Evolutionary conservation across 2,888 invertebrate species (phyloP).

Genomic region (Xanthia icteritia): DNA sequence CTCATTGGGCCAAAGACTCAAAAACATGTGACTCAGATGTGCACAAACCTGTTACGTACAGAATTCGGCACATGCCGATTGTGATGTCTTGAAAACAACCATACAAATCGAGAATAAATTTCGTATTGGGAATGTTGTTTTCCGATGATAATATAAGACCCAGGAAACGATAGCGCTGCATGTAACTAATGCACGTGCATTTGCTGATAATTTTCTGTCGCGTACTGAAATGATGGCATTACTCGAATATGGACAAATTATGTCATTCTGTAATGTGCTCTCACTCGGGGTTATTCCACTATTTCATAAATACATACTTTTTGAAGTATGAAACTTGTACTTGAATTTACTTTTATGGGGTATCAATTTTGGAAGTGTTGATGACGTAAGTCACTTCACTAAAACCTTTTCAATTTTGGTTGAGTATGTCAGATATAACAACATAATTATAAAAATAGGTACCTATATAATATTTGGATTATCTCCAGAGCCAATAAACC

Average conservation of each 20-base stretch:
- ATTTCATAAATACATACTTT: neutral
- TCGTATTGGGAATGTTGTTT: constrained; percentile 15
- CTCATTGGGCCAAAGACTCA: constrained; percentile 9
- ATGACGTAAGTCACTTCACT: neutral
- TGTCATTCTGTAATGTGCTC: neutral
- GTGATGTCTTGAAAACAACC: constrained; percentile 22
- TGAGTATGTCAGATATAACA: neutral
- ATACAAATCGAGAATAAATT: constrained; percentile 25
- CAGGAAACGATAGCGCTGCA: constrained; percentile 38
- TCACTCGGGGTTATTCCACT: neutral
- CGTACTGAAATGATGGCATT: neutral
- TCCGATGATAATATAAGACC: constrained; percentile 20
- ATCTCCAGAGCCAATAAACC: neutral
- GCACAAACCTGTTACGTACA: constrained; percentile 45
- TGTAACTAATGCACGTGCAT: constrained; percentile 53
- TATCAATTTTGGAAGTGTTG: constrained; percentile 1
- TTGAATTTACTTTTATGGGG: neutral
- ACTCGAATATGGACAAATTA: neutral
- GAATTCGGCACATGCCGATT: constrained; percentile 29
- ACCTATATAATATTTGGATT: neutral
- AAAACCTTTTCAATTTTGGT: neutral
- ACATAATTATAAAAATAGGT: neutral
- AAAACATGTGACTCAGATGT: constrained; percentile 31
- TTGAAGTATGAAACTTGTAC: neutral
- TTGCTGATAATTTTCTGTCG: constrained; percentile 39